Evolutionary conservation across 2,888 invertebrate genomes (phyloP).

Genomic region (Spisula subtruncata): DNA sequence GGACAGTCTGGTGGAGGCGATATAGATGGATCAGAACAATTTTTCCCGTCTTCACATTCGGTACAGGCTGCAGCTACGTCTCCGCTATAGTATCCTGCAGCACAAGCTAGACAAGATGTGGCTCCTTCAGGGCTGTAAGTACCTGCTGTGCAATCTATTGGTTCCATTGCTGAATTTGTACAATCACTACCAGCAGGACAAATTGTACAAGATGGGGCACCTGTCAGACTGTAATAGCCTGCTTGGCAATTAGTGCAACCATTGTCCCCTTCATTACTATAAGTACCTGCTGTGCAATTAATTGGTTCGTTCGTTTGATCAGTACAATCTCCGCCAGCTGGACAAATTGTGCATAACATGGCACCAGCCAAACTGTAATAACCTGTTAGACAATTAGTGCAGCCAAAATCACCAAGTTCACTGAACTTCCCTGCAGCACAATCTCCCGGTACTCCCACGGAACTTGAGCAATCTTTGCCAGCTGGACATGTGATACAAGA

Average conservation of each 20-base stretch:
- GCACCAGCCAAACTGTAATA: slow-evolving; percentile 76
- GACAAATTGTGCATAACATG: slow-evolving; percentile 72
- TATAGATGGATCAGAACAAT: slow-evolving; percentile 74
- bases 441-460: slow-evolving; percentile 71
- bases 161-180: slow-evolving; percentile 54
- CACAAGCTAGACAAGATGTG: slow-evolving; percentile 58
- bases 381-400: slow-evolving; percentile 74
- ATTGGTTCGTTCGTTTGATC: slow-evolving; percentile 51
- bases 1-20: slow-evolving; percentile 53
- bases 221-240: slow-evolving; percentile 65
- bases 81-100: slow-evolving; percentile 73
- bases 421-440: slow-evolving; percentile 83
- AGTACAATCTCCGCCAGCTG: slow-evolving; percentile 56
- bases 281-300: slow-evolving; percentile 73
- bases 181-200: slow-evolving; percentile 76
- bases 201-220: slow-evolving; percentile 26
- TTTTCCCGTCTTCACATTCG: slow-evolving; percentile 79
- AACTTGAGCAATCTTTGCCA: slow-evolving; percentile 77
- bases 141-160: slow-evolving; percentile 66
- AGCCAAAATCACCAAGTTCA: slow-evolving; percentile 76
- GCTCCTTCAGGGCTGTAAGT: slow-evolving; percentile 67
- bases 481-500: slow-evolving; percentile 81
- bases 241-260: slow-evolving; percentile 59
- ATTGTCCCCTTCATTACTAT: slow-evolving; percentile 38
- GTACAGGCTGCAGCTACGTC: slow-evolving; percentile 76